A percentile compares a stretch with the other conserved stretches of the same genome.
These are phyloP conservation scores for Chiloscyllium plagiosum DNA, from an alignment of 2,113 vertebrate species.

Conservation along the genomic window DNA sequence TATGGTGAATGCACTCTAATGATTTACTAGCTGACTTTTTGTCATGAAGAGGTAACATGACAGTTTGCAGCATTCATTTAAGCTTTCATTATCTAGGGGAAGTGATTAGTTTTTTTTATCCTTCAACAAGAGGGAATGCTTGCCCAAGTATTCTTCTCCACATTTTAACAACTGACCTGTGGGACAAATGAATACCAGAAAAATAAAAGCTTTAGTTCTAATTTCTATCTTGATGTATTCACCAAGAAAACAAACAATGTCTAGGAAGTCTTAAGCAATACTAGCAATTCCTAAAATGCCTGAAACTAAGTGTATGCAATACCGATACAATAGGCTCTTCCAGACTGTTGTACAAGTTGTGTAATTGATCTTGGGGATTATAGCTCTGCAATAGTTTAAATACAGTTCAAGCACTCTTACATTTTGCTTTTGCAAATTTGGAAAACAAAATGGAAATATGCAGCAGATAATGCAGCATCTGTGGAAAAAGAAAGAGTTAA, in stretches of 20 bases:
- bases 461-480: neutral
- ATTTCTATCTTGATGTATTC: neutral
- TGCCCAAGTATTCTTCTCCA: neutral
- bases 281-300: neutral
- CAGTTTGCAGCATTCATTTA: neutral
- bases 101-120: neutral
- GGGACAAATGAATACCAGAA: neutral
- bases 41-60: neutral
- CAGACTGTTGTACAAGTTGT: neutral
- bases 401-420: neutral
- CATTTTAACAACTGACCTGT: neutral
- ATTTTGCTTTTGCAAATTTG: neutral
- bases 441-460: neutral
- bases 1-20: neutral
- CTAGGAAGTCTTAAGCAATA: neutral
- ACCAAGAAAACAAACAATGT: neutral
- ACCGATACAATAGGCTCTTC: neutral
- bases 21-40: neutral
- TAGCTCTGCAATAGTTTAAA: neutral
- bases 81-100: neutral
- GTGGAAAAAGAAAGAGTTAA: neutral
- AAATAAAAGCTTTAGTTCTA: neutral
- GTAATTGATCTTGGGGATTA: neutral
- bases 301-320: neutral
- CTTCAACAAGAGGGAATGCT: neutral